These are phyloP conservation scores for Masticophis lateralis DNA, from an alignment of 2,797 vertebrate genomes.

Conservation along the genomic window DNA sequence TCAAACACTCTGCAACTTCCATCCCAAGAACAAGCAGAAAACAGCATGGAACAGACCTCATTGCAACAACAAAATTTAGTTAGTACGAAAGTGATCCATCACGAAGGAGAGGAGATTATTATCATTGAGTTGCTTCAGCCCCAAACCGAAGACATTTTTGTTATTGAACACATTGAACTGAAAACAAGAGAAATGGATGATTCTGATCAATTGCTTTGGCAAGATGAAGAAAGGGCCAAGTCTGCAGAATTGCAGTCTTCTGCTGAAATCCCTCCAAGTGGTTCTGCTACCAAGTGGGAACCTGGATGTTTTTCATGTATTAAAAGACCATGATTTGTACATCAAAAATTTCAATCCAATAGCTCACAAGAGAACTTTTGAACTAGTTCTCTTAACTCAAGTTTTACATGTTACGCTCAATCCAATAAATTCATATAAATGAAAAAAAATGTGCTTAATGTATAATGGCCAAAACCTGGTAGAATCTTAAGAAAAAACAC, in stretches of 20 bases:
- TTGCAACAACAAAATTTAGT: not conserved
- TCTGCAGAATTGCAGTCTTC: not conserved
- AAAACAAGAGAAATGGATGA: not conserved
- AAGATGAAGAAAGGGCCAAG: not conserved
- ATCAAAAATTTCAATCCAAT: not conserved
- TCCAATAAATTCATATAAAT: conserved; percentile 36
- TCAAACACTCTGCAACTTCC: not conserved
- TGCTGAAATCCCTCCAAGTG: not conserved
- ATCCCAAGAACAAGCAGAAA: not conserved
- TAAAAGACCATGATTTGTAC: conserved; percentile 16
- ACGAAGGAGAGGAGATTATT: conserved; percentile 3
- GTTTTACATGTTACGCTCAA: not conserved
- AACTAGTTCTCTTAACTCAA: not conserved
- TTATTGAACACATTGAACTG: conserved; percentile 11
- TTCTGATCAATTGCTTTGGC: not conserved
- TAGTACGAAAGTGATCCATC: not conserved
- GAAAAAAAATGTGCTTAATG: conserved; percentile 1
- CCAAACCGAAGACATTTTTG: not conserved
- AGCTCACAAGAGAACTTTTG: not conserved
- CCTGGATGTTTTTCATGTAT: conserved; percentile 9
- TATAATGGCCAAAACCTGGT: not conserved
- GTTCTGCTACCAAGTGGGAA: not conserved
- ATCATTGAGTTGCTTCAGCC: conserved; percentile 12
- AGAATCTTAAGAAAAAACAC: not conserved
- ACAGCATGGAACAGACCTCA: not conserved